These are phyloP conservation scores for Drosophila paulistorum DNA, from an alignment of 1,140 invertebrate species.

Conservation along the genomic window DNA sequence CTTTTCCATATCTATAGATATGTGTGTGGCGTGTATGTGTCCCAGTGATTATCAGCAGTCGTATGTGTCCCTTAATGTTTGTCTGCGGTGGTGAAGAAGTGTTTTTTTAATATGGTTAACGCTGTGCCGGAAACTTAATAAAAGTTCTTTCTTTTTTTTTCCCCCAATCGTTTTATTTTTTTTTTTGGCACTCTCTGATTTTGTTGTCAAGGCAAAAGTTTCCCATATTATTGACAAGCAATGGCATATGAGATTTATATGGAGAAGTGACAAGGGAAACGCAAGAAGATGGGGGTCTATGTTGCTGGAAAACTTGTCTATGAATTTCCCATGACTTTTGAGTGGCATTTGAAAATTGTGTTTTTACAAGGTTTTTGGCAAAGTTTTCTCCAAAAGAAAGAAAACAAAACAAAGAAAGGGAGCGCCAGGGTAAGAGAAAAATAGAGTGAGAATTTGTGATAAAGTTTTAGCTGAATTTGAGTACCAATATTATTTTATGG, in stretches of 20 bases:
- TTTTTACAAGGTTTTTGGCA: constrained; percentile 22
- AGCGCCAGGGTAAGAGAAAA: background rate
- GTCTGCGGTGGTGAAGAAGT: constrained; percentile 39
- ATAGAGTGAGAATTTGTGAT: constrained; percentile 1
- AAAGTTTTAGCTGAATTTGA: constrained; percentile 5
- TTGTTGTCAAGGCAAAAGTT: constrained; percentile 45
- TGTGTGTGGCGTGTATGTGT: constrained; percentile 18
- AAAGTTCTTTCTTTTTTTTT: constrained; percentile 47
- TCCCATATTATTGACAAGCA: constrained; percentile 51
- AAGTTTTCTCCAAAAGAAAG: constrained; percentile 27
- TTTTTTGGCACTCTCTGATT: constrained; percentile 13
- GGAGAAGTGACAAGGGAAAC: constrained; percentile 34
- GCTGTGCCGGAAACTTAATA: constrained; percentile 69
- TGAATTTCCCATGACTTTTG: constrained; percentile 61
- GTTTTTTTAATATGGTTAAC: constrained; percentile 70
- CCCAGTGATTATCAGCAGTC: constrained; percentile 43
- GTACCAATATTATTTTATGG: constrained; percentile 7
- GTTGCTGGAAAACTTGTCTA: constrained; percentile 30
- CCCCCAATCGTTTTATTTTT: background rate
- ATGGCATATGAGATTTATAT: constrained; percentile 60
- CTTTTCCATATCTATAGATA: constrained; percentile 38
- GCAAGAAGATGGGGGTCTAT: background rate
- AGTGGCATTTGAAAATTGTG: constrained; percentile 51
- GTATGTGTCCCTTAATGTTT: constrained; percentile 44
- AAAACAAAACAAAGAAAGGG: background rate